Evolutionary conservation across 2,797 vertebrate genomes (phyloP).

Genomic region (Acanthopagrus latus): DNA sequence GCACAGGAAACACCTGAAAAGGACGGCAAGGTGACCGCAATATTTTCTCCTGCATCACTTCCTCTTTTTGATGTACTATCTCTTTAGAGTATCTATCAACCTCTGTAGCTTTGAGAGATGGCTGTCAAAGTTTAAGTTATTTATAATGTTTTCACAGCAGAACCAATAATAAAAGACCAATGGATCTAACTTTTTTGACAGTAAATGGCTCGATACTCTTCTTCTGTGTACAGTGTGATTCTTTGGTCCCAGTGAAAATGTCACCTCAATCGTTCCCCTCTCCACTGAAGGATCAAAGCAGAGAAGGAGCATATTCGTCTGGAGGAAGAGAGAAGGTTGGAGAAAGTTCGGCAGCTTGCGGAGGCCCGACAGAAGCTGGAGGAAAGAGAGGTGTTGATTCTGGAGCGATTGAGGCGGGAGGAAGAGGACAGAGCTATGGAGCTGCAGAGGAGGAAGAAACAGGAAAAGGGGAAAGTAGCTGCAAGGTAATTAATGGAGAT

Average conservation of each 20-base stretch:
- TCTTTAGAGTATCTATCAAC: not conserved
- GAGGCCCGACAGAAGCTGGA: conserved; percentile 50
- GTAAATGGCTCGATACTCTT: not conserved
- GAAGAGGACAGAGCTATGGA: conserved; percentile 69
- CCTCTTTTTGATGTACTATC: not conserved
- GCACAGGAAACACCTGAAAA: conserved; percentile 86
- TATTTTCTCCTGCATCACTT: not conserved
- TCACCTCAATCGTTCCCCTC: not conserved
- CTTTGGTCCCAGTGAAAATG: not conserved
- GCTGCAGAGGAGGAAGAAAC: conserved; percentile 67
- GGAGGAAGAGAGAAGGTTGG: conserved; percentile 86
- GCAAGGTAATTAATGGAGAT: conserved; percentile 81
- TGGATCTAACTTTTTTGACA: not conserved
- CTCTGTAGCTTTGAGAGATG: conserved; percentile 1
- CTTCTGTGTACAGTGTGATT: not conserved
- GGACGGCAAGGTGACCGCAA: conserved; percentile 83
- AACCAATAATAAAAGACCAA: no score
- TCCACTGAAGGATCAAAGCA: conserved; percentile 88
- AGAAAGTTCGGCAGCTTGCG: conserved; percentile 46
- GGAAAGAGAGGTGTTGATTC: conserved; percentile 76
- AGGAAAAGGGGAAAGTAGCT: conserved; percentile 81
- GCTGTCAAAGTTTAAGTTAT: not conserved
- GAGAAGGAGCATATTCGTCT: conserved; percentile 87
- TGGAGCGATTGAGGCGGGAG: conserved; percentile 85
- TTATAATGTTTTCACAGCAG: not conserved